Base-by-base conservation (phyloP, 2,113 vertebrate genomes). In the Catagonus wagneri region DNA sequence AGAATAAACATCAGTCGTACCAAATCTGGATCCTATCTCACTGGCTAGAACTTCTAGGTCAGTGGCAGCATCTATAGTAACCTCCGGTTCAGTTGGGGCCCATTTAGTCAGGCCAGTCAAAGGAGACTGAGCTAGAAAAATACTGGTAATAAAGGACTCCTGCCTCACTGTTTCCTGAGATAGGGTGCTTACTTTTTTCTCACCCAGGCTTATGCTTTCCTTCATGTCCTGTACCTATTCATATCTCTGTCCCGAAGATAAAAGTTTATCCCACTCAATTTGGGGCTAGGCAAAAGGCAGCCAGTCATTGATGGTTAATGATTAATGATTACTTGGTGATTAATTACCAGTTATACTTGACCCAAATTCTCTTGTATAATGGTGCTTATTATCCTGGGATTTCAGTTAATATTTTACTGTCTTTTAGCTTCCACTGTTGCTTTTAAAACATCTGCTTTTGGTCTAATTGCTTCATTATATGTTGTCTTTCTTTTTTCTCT, bases 1-100 rank as follows among this genome's bases (percentile, higher is more conserved):
- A 94, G 81, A 86, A 80, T 86, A 68, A 96, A 80, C 34, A 54
- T 36, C 87, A 54, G 12, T 72, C 5, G 23, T 85, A 65, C 86
- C 80, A 72, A 27, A 85, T 93, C 87, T 86, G 80, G 72, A 90
- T 86, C 32, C 74, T 60, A 34, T 86, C 58, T 93, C 81, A 68
- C 23, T 66, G 72, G 65, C 34, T 86, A 36, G 78, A 61, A 68
- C 84, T 71, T 93, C 32, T 25, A 89, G 20, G 44, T 52, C 58
- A 96, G 29, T 68, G 81, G 8, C 74, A 63, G 39, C 39, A 74
- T 60, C 81, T 80, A 68, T 54, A 72, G 34, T 71, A 65, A 79
- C 71, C 74, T 84, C 22, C 15, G 72, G 23, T 66, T 60, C 60
- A 74, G 11, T 34, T 75, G 29, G 9, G 32, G 11, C 52, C 66